Conservation (phyloP, 2,888 invertebrate genomes). For the Acrobasis repandana region DNA sequence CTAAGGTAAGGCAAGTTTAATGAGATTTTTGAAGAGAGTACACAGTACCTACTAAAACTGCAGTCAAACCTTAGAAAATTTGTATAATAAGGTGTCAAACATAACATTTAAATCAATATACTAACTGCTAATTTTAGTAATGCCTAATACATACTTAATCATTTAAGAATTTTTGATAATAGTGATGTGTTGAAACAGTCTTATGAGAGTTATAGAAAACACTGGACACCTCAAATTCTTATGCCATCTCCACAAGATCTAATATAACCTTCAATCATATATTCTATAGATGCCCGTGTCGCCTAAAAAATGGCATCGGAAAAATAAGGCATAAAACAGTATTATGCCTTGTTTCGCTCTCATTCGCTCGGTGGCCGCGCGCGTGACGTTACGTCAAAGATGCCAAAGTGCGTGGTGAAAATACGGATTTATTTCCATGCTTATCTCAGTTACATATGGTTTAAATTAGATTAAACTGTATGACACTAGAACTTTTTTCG, state of each 20-base stretch:
- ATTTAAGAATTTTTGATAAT: not conserved
- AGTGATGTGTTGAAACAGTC: slow-evolving; percentile 11
- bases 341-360: too few species aligned
- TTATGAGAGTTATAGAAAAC: not conserved
- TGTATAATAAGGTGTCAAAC: not conserved
- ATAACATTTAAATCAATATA: not conserved
- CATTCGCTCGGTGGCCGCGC: too few species aligned
- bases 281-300: too few species aligned
- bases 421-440: too few species aligned
- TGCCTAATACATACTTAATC: not conserved
- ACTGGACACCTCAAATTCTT: not conserved
- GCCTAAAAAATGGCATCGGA: too few species aligned
- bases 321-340: too few species aligned
- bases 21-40: not conserved
- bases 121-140: not conserved
- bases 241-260: not conserved
- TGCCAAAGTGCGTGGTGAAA: too few species aligned
- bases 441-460: too few species aligned
- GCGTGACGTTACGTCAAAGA: too few species aligned
- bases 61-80: slow-evolving; percentile 1
- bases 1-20: slow-evolving; percentile 6
- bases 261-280: too few species aligned
- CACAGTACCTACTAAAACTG: not conserved
- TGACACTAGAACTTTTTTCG: too few species aligned
- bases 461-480: too few species aligned